Percentiles rank a stretch among this genome's conserved stretches.
Conservation (phyloP, 2,888 invertebrate species). For the Drosophila infuscata region DNA sequence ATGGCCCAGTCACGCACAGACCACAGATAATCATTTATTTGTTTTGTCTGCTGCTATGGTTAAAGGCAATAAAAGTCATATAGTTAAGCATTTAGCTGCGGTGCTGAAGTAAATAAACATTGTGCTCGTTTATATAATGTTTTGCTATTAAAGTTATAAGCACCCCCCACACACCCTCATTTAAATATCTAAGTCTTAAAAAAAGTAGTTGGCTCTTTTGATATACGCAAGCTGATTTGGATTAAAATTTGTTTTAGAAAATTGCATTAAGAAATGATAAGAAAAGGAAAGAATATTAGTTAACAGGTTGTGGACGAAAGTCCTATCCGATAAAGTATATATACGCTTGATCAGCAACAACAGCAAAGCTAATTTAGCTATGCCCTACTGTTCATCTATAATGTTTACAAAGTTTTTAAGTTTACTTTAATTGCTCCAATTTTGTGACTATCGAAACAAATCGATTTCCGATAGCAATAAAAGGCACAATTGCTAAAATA, state of each 20-base stretch:
- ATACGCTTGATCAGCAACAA: neutral
- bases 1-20: slow-evolving; percentile 34
- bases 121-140: neutral
- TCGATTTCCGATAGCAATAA: neutral
- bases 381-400: neutral
- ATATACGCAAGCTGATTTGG: neutral
- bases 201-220: neutral
- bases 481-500: neutral
- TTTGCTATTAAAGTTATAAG: neutral
- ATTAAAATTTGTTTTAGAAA: neutral
- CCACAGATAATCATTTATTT: slow-evolving; percentile 63
- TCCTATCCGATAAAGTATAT: neutral
- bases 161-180: neutral
- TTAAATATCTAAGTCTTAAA: neutral
- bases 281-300: neutral
- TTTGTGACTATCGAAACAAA: neutral
- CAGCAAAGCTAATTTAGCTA: neutral
- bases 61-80: slow-evolving; percentile 42
- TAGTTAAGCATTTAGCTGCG: slow-evolving; percentile 11
- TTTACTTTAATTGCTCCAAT: neutral
- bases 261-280: neutral
- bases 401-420: neutral
- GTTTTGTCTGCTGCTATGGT: slow-evolving; percentile 53
- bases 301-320: neutral
- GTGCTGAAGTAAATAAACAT: neutral